A percentile compares a stretch with the other conserved stretches of the same genome.
Evolutionary conservation across 2,113 vertebrate species (phyloP).

Genomic region (Onychorhynchus coronatus): DNA sequence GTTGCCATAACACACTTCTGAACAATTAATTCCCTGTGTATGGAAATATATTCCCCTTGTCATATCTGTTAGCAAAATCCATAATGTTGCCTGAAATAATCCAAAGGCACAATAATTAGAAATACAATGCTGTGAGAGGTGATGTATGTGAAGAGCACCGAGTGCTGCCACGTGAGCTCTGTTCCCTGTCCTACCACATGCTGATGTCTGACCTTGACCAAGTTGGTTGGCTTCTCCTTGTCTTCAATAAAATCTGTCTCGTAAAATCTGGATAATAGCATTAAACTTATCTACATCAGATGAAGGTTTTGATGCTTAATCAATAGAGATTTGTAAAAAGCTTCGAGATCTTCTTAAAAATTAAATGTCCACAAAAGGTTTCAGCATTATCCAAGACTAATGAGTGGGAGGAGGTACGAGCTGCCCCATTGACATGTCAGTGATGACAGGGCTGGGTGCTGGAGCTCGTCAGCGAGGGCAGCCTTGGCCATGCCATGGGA

Average conservation of each 20-base stretch:
- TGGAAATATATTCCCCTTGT: not conserved
- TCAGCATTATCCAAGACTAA: not conserved
- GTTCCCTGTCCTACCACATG: not conserved
- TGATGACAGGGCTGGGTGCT: not conserved
- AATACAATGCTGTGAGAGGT: not conserved
- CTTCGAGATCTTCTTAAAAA: not conserved
- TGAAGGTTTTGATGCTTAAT: slow-evolving; percentile 55
- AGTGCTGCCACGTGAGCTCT: not conserved
- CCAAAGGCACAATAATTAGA: not conserved
- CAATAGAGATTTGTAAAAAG: slow-evolving; percentile 50
- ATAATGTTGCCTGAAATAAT: not conserved
- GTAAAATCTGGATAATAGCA: slow-evolving; percentile 42
- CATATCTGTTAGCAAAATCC: not conserved
- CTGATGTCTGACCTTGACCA: slow-evolving; percentile 38
- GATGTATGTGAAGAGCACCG: not conserved
- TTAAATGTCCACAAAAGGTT: not conserved
- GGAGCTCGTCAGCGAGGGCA: not conserved
- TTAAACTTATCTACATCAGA: slow-evolving; percentile 49
- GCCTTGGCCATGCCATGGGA: not conserved
- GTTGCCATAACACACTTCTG: not conserved
- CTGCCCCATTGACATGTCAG: not conserved
- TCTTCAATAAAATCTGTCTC: slow-evolving; percentile 42
- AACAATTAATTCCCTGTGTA: not conserved
- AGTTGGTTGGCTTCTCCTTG: not conserved
- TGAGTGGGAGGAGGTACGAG: not conserved